Conservation (phyloP, 1,140 invertebrate species). For the Paralvinella palmiformis region DNA sequence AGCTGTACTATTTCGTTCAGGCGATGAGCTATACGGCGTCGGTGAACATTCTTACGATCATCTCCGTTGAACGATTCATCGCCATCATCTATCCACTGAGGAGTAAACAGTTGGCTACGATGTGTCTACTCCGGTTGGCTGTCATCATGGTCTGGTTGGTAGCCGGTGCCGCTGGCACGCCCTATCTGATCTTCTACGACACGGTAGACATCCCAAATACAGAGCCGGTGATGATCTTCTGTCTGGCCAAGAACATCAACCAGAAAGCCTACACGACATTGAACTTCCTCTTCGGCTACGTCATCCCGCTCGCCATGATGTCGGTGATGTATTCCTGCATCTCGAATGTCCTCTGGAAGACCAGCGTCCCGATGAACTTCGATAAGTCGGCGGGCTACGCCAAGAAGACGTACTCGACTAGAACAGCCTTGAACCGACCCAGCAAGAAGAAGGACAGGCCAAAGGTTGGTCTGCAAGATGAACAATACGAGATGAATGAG, state of each 20-base stretch:
- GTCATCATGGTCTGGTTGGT: conserved; percentile 11
- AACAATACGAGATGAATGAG: too few species aligned
- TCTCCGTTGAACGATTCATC: conserved; percentile 70
- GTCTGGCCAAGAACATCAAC: neutral
- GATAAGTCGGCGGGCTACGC: too few species aligned
- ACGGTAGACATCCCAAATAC: neutral
- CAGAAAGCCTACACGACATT: conserved; percentile 16
- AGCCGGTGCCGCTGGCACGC: conserved; percentile 2
- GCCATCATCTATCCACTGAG: conserved; percentile 69
- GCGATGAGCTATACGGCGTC: conserved; percentile 39
- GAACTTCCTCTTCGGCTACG: conserved; percentile 59
- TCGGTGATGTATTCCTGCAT: conserved; percentile 79
- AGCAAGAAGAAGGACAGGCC: too few species aligned
- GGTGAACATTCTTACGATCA: conserved; percentile 45
- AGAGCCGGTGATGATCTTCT: neutral
- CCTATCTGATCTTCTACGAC: conserved; percentile 18
- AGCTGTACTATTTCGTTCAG: conserved; percentile 43
- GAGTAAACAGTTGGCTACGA: conserved; percentile 25
- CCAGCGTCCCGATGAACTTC: too few species aligned
- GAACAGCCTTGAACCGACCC: too few species aligned
- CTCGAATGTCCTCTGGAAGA: conserved; percentile 53
- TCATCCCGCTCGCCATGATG: conserved; percentile 72
- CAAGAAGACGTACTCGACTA: too few species aligned
- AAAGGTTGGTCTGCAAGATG: too few species aligned
- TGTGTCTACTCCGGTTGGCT: conserved; percentile 8